Evolutionary conservation across 2,888 invertebrate genomes (phyloP).

Genomic region (Hirtodrosophila alboralis): DNA sequence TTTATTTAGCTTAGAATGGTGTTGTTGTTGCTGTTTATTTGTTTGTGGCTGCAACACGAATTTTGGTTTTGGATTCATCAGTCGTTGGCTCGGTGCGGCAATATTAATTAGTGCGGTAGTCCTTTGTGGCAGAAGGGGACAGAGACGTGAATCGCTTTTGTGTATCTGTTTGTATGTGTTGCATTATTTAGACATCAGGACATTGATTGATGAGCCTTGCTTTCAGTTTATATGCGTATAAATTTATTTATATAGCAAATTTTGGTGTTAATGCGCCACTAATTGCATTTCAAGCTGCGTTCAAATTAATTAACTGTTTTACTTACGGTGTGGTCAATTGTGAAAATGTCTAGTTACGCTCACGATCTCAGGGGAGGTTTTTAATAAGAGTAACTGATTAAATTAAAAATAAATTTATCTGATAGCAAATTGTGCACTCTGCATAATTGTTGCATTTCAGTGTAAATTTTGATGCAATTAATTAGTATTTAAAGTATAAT

Average conservation of each 20-base stretch:
- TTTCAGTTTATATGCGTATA: conserved; percentile 6
- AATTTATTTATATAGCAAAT: conserved; percentile 8
- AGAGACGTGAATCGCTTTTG: conserved; percentile 25
- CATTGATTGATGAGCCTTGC: conserved; percentile 64
- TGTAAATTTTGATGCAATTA: too few relatives aligned
- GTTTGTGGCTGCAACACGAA: conserved; percentile 36
- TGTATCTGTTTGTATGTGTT: conserved; percentile 37
- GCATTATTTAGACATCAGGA: conserved; percentile 77
- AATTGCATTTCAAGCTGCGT: conserved; percentile 56
- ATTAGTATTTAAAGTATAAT: too few relatives aligned
- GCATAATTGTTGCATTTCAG: too few relatives aligned
- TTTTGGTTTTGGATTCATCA: conserved; percentile 42
- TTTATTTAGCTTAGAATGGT: conserved; percentile 73
- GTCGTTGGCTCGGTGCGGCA: conserved; percentile 54
- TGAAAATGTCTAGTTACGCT: background rate
- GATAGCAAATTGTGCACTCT: too few relatives aligned
- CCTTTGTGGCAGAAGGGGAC: conserved; percentile 63
- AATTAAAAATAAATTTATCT: too few relatives aligned
- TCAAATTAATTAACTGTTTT: conserved; percentile 34
- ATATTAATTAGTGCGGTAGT: conserved; percentile 78
- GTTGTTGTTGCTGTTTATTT: conserved; percentile 22
- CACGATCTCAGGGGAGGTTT: too few relatives aligned
- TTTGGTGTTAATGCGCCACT: conserved; percentile 63
- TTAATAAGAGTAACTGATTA: too few relatives aligned
- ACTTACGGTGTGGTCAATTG: conserved; percentile 11